phyloP scores from a whole-genome alignment of 2,888 invertebrate genomes.

The Pachycephus smyrnensis region DNA sequence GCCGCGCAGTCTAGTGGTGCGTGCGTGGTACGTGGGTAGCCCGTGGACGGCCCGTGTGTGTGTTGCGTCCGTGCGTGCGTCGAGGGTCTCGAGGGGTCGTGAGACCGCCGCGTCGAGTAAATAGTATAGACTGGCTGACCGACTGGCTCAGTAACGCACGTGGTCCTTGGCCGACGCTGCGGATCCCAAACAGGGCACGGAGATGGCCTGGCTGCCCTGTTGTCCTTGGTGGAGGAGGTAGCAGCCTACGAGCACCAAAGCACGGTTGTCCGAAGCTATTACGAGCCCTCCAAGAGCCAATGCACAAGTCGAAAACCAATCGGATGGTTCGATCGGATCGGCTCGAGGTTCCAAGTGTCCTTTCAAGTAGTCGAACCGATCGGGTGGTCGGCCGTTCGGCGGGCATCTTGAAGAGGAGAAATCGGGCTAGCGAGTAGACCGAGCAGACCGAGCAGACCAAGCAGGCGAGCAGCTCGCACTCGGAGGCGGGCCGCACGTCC shows the following conservation, averaged over 20 bases:
- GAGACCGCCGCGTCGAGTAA: background rate
- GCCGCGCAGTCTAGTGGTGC: no score
- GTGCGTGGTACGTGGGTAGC: no score
- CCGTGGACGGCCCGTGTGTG: background rate
- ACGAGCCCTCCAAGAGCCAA: conserved; percentile 18
- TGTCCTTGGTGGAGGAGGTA: background rate
- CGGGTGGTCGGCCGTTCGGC: conserved; percentile 27
- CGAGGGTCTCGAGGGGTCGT: conserved; percentile 7
- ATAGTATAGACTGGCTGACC: background rate
- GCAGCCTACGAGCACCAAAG: background rate
- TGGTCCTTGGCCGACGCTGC: background rate
- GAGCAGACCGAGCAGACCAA: conserved; percentile 41
- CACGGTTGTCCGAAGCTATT: conserved; percentile 27
- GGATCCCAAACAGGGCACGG: background rate
- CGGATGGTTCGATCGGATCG: no score
- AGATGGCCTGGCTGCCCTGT: background rate
- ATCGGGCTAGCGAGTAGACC: conserved; percentile 28
- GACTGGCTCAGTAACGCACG: background rate
- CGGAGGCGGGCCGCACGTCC: conserved; percentile 44
- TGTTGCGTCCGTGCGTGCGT: background rate
- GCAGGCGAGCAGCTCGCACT: conserved; percentile 71
- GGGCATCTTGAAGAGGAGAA: conserved; percentile 21
- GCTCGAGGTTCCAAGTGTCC: background rate
- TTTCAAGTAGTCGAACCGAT: conserved; percentile 23
- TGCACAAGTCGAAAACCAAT: no score